Base-by-base conservation (phyloP, 2,113 vertebrate species). In the Rhabdomys dilectus region DNA sequence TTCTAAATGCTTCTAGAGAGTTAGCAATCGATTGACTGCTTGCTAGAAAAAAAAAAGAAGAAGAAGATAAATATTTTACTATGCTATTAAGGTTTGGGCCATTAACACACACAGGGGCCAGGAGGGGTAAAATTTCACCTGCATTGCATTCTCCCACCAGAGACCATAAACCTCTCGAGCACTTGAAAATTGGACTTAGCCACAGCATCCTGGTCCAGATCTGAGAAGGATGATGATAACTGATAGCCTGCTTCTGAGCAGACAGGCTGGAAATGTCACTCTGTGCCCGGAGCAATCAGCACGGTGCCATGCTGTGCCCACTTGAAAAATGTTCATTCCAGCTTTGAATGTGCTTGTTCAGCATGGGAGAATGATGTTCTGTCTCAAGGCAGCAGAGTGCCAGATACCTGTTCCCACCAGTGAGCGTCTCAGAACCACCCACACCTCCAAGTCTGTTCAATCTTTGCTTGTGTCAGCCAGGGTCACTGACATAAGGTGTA, bases 1-100 rank as follows among this genome's bases (percentile, higher is more conserved):
- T 95, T 96, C 91, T 88, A 73, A 91, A 42, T 51, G 60, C 84
- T 94, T 86, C 45, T 75, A 12, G 39, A 91, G 85, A 60, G 87
- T 36, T 42, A 22, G 60, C 29, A 9, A 88, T 96, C 31, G 66
- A 84, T 97, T 94, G 82, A 77, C 91, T 62, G 75, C 92, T 91
- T n/a, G 82, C 31, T 66, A 88, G 78, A 85, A 97, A 96, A 45
- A 86, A 97, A 53, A 87, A 96, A 48, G 84, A 97, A 51, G 85
- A 97, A 31, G 16, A 62, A 80, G 73, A 96, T 96, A 97, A 96
- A 96, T 98, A 97, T 95, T 98, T 98, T 93, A 91, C 92, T 48
- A 11, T 70, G 76, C 56, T 97, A 72, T 96, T 96, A 97, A 92
- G 97, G 56, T 80, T 96, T 98, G 81, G 81, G 76, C 88, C 51